Percentiles rank a stretch among this genome's conserved stretches.
These are phyloP conservation scores for Tetanocera ferruginea DNA, from an alignment of 2,888 invertebrate species.

Conservation along the genomic window DNA sequence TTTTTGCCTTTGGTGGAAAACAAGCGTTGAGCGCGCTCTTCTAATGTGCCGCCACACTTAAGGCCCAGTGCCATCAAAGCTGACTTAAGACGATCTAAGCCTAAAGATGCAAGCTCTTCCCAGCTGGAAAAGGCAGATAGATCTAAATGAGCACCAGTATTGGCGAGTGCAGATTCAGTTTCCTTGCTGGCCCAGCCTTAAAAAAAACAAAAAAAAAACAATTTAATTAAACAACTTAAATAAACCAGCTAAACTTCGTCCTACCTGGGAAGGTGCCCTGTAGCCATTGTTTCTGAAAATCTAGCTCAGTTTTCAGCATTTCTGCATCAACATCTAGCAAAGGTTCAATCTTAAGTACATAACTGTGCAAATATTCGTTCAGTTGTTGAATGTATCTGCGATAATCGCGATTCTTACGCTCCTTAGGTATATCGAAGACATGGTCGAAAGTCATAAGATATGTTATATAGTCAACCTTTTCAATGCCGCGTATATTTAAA, in stretches of 20 bases:
- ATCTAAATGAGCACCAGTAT: constrained; percentile 96
- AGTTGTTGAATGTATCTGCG: constrained; percentile 86
- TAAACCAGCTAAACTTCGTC: not conserved
- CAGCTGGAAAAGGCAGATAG: constrained; percentile 97
- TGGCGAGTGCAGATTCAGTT: constrained; percentile 91
- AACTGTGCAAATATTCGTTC: constrained; percentile 88
- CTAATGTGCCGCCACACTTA: constrained; percentile 98
- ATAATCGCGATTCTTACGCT: constrained; percentile 89
- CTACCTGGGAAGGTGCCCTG: constrained; percentile 88
- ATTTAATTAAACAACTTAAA: not conserved
- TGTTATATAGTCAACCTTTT: constrained; percentile 96
- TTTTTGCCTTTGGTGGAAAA: constrained; percentile 97
- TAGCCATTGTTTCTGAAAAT: constrained; percentile 90
- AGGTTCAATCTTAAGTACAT: constrained; percentile 87
- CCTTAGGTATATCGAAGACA: constrained; percentile 93
- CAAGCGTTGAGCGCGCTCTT: constrained; percentile 95
- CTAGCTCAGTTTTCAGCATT: constrained; percentile 81
- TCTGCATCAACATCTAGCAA: constrained; percentile 86
- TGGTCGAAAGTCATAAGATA: constrained; percentile 96
- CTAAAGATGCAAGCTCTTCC: constrained; percentile 97
- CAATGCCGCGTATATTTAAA: constrained; percentile 96
- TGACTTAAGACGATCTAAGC: constrained; percentile 96
- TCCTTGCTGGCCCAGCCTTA: constrained; percentile 95
- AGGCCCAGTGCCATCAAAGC: constrained; percentile 96
- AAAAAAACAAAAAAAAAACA: not conserved